phyloP scores from a whole-genome alignment of 2,888 invertebrate genomes.

The Mythimna ferrago region DNA sequence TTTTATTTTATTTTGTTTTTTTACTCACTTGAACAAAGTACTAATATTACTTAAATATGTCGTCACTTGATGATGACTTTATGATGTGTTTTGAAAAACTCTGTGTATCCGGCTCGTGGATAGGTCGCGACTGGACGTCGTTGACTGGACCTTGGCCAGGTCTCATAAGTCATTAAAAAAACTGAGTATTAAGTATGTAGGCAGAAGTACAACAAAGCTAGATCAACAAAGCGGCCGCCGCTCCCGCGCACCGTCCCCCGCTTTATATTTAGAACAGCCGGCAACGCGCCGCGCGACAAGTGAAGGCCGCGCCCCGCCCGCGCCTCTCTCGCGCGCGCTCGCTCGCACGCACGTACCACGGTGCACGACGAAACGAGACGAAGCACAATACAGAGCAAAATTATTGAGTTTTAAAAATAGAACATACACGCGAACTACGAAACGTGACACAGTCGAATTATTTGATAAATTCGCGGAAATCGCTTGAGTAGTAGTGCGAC shows the following conservation, averaged over 20 bases:
- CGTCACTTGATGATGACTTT: conserved; percentile 6
- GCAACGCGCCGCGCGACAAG: conserved; percentile 80
- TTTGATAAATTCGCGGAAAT: conserved; percentile 72
- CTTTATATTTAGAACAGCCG: conserved; percentile 76
- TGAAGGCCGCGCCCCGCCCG: conserved; percentile 84
- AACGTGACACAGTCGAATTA: conserved; percentile 73
- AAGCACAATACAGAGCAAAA: conserved; percentile 72
- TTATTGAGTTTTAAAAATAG: conserved; percentile 83
- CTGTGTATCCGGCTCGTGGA: conserved; percentile 36
- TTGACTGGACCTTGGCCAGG: conserved; percentile 43
- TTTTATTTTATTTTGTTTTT: conserved; percentile 17
- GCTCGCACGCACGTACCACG: conserved; percentile 60
- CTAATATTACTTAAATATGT: conserved; percentile 11
- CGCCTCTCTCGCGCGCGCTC: conserved; percentile 66
- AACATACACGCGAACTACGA: conserved; percentile 82
- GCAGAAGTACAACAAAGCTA: conserved; percentile 69
- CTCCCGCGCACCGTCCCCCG: conserved; percentile 58
- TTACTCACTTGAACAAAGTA: conserved; percentile 5
- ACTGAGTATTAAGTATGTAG: conserved; percentile 42
- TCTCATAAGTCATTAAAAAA: conserved; percentile 48
- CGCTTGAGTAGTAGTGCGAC: conserved; percentile 33
- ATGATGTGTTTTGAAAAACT: not conserved
- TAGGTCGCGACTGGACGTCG: conserved; percentile 21
- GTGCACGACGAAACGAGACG: conserved; percentile 66
- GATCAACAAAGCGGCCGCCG: conserved; percentile 69